phyloP scores from a whole-genome alignment of 2,113 vertebrate genomes.

The Phrynosoma blainvillii region DNA sequence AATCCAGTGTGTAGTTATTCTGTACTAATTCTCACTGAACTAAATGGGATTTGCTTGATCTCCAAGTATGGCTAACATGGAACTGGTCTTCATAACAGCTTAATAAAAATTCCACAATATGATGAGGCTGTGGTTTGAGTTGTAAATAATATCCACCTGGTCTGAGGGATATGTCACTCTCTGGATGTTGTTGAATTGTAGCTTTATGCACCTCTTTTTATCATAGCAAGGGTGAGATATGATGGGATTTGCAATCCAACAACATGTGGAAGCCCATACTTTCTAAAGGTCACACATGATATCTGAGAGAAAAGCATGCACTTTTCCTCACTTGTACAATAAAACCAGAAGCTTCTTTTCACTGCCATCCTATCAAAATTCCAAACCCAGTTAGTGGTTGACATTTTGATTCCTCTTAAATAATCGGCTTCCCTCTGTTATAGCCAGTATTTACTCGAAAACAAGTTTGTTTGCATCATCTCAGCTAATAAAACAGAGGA shows the following conservation, averaged over 20 bases:
- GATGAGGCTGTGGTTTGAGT: background rate
- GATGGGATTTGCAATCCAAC: too few relatives aligned
- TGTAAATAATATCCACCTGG: background rate
- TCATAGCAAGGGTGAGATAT: too few relatives aligned
- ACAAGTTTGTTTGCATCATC: slow-evolving; percentile 70
- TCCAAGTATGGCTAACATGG: background rate
- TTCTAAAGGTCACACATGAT: background rate
- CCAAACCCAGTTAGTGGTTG: slow-evolving; percentile 77
- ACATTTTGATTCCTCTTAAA: slow-evolving; percentile 78
- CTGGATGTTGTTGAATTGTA: too few relatives aligned
- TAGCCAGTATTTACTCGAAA: slow-evolving; percentile 78
- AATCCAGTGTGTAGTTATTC: background rate
- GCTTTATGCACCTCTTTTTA: too few relatives aligned
- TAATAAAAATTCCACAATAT: background rate
- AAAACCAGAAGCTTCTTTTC: slow-evolving; percentile 60
- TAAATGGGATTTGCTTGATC: background rate
- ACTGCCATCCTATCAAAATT: slow-evolving; percentile 71
- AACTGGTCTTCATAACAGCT: background rate
- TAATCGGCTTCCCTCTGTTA: slow-evolving; percentile 80
- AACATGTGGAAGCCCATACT: background rate
- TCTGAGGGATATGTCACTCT: too few relatives aligned
- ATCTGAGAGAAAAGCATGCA: slow-evolving; percentile 61
- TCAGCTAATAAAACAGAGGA: slow-evolving; percentile 67
- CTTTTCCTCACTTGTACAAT: slow-evolving; percentile 66
- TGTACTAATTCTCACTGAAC: background rate